Conservation (phyloP, 2,113 vertebrate species). For the Typhlomys cinereus region DNA sequence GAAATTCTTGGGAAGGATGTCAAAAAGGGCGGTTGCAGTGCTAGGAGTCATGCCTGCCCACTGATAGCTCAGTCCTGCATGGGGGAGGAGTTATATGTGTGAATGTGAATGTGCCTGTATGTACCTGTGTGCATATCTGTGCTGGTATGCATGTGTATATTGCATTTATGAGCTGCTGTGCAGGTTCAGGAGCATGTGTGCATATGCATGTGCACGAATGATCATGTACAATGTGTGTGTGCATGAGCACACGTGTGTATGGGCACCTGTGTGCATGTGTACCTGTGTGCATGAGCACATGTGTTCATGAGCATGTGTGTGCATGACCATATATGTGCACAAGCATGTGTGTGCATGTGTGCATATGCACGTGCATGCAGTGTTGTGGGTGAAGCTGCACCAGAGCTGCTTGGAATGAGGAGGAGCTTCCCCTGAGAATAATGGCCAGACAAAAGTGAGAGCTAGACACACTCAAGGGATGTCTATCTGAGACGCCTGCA, state of each 20-base stretch:
- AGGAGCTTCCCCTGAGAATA: background rate
- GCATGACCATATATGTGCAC: background rate
- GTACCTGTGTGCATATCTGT: too few species aligned
- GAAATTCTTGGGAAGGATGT: background rate
- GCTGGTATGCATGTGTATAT: too few species aligned
- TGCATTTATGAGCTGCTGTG: too few species aligned
- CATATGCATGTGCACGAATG: too few species aligned
- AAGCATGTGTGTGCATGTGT: background rate
- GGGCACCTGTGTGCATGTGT: background rate
- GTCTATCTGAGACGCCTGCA: background rate
- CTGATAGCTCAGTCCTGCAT: background rate
- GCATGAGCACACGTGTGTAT: background rate
- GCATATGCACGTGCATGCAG: background rate
- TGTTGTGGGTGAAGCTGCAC: background rate
- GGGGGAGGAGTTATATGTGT: background rate
- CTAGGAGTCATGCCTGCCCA: background rate
- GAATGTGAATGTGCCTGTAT: too few species aligned
- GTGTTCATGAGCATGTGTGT: background rate
- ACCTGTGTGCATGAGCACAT: background rate
- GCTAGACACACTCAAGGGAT: background rate
- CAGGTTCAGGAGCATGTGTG: background rate
- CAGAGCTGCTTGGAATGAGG: background rate
- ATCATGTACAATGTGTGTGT: too few species aligned
- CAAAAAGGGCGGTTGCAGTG: background rate
- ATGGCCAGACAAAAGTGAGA: constrained; percentile 5